Evolutionary conservation across 2,888 invertebrate genomes (phyloP).

Genomic region (Lepeophtheirus nordmannii): DNA sequence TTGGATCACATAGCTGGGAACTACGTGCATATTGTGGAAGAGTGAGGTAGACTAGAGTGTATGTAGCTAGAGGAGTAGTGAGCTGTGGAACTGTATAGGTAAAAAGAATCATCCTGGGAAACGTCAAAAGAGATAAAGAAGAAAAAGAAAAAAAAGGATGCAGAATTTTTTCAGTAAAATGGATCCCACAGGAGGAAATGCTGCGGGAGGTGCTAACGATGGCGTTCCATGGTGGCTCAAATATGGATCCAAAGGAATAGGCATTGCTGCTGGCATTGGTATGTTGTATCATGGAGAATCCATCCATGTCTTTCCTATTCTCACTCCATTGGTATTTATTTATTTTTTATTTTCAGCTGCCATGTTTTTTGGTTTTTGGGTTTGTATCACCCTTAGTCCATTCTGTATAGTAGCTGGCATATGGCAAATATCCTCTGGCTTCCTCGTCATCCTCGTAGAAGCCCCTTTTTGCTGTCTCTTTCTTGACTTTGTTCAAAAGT

Average conservation of each 20-base stretch:
- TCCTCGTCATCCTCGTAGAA: slow-evolving; percentile 71
- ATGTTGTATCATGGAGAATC: slow-evolving; percentile 36
- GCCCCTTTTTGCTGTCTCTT: slow-evolving; percentile 95
- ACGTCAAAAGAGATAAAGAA: too few species aligned
- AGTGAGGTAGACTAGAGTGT: too few species aligned
- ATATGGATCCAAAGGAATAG: slow-evolving; percentile 64
- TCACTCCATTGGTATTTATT: slow-evolving; percentile 2
- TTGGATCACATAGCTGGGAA: too few species aligned
- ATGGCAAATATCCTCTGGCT: slow-evolving; percentile 71
- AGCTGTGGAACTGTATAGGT: too few species aligned
- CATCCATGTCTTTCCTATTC: not conserved
- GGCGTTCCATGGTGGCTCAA: slow-evolving; percentile 79
- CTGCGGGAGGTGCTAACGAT: slow-evolving; percentile 44
- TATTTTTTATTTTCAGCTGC: slow-evolving; percentile 46
- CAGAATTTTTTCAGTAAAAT: slow-evolving; percentile 18
- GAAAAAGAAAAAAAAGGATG: not conserved
- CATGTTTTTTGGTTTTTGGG: slow-evolving; percentile 62
- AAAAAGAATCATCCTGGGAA: too few species aligned
- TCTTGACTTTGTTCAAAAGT: slow-evolving; percentile 75
- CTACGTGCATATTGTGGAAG: too few species aligned
- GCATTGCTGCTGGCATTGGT: slow-evolving; percentile 69
- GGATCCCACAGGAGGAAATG: slow-evolving; percentile 6
- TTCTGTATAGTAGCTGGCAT: slow-evolving; percentile 58
- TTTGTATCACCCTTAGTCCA: slow-evolving; percentile 50
- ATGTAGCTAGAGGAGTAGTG: too few species aligned